Evolutionary conservation across 2,797 vertebrate species (phyloP), one percentile per base, ranked within the genome.

Genomic region (Gambusia yucatana): DNA sequence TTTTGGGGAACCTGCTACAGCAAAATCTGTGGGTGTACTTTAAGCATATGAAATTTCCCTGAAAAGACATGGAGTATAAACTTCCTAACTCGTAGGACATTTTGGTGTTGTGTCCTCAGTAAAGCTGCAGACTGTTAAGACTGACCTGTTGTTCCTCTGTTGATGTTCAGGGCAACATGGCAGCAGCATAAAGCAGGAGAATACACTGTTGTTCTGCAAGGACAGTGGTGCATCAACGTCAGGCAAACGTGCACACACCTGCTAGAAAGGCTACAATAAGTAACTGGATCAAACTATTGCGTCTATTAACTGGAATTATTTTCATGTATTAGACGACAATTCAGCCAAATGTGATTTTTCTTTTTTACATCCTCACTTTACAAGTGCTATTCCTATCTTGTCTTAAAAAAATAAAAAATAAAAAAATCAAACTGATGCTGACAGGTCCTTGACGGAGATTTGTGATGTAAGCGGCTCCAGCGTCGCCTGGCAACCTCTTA

Each of bases 191-290:
- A 59, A 55, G 59, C 76, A 83, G 79, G 70, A 73, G 74, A 82
- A 50, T 28, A 52, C 41, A 72, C 47, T 14, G 74, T 77, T 63
- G 76, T 82, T 80, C 77, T 76, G 70, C 69, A 73, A 73, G 57
- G 55, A 75, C 67, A 55, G 44, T n/a, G 77, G 71, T 73, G 59
- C 78, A 84, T 76, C 63, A 72, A 67, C 73, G 80, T 71, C 43
- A 14, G 33, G 48, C 14, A 8, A 67, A 41, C 43, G 67, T n/a
- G 39, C 6, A 20, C 9, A 41, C 67, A 63, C 73, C 69, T 82
- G 43, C 82, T 47, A 77, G 63, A 70, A 71, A 50, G 36, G 11
- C 30, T 73, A 20, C 20, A 63, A 57, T 43, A 13, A 6, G 30
- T 25, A n/a, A 41, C 59, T 14, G 52, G 22, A 4, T 36, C 7